Percentiles rank a stretch among this genome's conserved stretches.
Evolutionary conservation across 1,140 invertebrate species (phyloP).

Genomic region (Thereuonema tuberculata): DNA sequence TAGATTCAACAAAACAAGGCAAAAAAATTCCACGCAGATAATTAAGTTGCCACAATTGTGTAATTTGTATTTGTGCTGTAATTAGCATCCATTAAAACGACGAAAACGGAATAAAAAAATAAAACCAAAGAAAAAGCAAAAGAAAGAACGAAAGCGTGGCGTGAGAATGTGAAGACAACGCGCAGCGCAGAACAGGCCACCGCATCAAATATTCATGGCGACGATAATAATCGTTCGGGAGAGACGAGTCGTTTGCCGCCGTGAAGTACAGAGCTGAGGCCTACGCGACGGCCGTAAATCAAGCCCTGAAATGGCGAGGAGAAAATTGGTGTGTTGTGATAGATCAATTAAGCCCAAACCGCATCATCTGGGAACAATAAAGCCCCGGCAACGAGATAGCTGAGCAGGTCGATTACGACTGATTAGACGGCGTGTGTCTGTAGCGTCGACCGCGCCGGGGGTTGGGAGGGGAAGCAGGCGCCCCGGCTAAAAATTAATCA

Average conservation of each 20-base stretch:
- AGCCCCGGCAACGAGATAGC: neutral
- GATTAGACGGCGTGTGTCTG: neutral
- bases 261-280: neutral
- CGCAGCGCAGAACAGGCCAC: too few relatives aligned
- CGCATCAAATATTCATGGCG: neutral
- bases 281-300: neutral
- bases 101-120: neutral
- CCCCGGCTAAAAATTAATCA: neutral
- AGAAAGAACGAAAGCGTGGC: neutral
- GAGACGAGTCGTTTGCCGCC: neutral
- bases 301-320: neutral
- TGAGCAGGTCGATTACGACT: constrained; percentile 9
- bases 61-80: constrained; percentile 9
- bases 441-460: too few relatives aligned
- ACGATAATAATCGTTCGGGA: neutral
- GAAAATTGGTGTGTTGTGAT: constrained; percentile 5
- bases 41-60: too few relatives aligned
- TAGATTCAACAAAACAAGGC: too few relatives aligned
- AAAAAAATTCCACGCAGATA: too few relatives aligned
- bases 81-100: neutral
- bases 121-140: neutral
- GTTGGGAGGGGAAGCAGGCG: neutral
- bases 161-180: neutral
- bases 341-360: constrained; percentile 8
- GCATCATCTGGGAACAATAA: constrained; percentile 4